Conservation (phyloP, 2,113 vertebrate species). For the Psophia crepitans region DNA sequence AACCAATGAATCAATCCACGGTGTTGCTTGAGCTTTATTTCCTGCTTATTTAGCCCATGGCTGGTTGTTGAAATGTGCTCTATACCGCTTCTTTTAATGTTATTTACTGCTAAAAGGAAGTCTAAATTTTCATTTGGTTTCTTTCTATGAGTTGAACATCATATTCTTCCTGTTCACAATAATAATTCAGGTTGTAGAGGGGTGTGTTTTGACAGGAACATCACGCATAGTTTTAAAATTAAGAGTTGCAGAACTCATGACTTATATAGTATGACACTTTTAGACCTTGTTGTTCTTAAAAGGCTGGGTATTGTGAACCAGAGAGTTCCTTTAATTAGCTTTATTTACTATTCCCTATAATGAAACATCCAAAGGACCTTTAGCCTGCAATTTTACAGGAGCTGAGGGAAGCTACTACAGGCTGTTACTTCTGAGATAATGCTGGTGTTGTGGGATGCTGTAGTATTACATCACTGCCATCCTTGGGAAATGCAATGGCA, state of each 20-base stretch:
- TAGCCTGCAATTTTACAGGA: not conserved
- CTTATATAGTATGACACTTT: not conserved
- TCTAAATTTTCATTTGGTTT: constrained; percentile 1
- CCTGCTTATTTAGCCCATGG: not conserved
- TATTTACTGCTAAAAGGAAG: constrained; percentile 27
- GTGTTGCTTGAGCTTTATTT: not conserved
- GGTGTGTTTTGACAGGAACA: constrained; percentile 23
- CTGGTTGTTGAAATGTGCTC: not conserved
- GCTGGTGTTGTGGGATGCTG: not conserved
- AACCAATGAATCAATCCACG: not conserved
- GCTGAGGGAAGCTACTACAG: not conserved
- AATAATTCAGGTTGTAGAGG: not conserved
- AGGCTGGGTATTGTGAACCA: not conserved
- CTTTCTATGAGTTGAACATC: not conserved
- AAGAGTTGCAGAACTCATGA: not conserved
- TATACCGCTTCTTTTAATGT: not conserved
- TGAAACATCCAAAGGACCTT: not conserved
- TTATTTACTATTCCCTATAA: constrained; percentile 19
- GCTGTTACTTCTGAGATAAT: not conserved
- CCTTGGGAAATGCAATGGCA: not conserved
- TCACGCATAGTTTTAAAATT: constrained; percentile 1
- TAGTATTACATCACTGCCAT: not conserved
- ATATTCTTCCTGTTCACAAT: not conserved
- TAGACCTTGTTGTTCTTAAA: constrained; percentile 21
- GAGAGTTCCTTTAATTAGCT: constrained; percentile 24